phyloP scores from a whole-genome alignment of 2,888 invertebrate genomes.

The Drosophila melanosoma region DNA sequence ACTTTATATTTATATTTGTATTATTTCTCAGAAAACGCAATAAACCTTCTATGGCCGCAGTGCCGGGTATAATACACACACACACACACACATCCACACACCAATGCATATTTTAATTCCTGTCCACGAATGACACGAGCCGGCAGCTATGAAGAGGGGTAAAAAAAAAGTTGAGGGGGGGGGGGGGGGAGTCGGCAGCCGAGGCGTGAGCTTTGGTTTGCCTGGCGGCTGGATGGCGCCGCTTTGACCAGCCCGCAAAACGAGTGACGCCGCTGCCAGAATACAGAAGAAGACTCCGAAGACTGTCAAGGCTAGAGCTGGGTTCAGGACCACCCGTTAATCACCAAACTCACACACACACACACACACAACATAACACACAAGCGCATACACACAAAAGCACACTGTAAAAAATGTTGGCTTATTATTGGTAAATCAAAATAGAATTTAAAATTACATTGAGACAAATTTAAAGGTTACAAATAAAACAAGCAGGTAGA shows the following conservation, averaged over 20 bases:
- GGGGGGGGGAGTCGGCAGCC: slow-evolving; percentile 8
- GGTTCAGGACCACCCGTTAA: slow-evolving; percentile 65
- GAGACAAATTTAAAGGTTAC: background rate
- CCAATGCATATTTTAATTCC: slow-evolving; percentile 69
- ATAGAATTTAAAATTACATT: background rate
- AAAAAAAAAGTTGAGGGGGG: background rate
- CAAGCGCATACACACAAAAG: slow-evolving; percentile 44
- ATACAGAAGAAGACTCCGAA: slow-evolving; percentile 43
- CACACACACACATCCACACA: slow-evolving; percentile 20
- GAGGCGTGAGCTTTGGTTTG: slow-evolving; percentile 45
- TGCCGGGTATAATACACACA: slow-evolving; percentile 31
- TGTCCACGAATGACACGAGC: slow-evolving; percentile 13
- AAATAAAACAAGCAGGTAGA: fast-evolving
- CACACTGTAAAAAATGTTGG: background rate
- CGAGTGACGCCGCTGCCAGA: slow-evolving; percentile 59
- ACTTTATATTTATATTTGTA: background rate
- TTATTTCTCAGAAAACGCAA: background rate
- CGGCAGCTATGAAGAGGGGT: background rate
- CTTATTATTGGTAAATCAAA: background rate
- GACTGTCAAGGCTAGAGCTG: slow-evolving; percentile 19
- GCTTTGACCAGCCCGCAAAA: slow-evolving; percentile 68
- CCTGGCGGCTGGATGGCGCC: slow-evolving; percentile 71
- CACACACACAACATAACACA: slow-evolving; percentile 65
- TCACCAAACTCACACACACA: slow-evolving; percentile 55
- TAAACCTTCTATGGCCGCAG: background rate